Percentiles rank a stretch among this genome's conserved stretches.
Evolutionary conservation across 2,888 invertebrate species (phyloP).

Genomic region (Ptycholaimellus sp.): DNA sequence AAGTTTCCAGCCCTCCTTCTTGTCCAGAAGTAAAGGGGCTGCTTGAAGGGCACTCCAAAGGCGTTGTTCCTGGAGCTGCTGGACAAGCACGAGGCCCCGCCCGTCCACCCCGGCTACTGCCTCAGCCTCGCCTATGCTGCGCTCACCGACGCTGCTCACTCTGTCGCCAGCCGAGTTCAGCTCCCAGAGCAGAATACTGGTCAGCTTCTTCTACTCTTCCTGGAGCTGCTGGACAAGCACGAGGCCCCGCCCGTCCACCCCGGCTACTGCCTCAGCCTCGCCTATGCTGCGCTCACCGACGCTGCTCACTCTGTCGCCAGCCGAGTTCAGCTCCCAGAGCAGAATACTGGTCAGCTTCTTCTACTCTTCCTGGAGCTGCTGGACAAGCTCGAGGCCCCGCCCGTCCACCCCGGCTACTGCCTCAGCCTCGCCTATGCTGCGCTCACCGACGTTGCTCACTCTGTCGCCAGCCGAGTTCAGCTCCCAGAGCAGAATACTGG

Average conservation of each 20-base stretch:
- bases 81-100: conserved; percentile 75
- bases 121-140: conserved; percentile 83
- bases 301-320: too few species aligned
- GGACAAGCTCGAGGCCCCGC: conserved; percentile 75
- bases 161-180: too few species aligned
- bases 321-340: too few species aligned
- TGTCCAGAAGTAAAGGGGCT: too few species aligned
- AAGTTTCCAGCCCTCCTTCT: too few species aligned
- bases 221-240: conserved; percentile 81
- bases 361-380: conserved; percentile 88
- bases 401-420: conserved; percentile 85
- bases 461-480: too few species aligned
- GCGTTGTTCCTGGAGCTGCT: conserved; percentile 85
- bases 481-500: too few species aligned
- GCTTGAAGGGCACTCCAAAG: conserved; percentile 60
- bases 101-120: conserved; percentile 85
- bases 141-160: conserved; percentile 66
- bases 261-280: conserved; percentile 83
- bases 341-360: too few species aligned
- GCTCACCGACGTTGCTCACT: conserved; percentile 63
- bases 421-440: conserved; percentile 83
- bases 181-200: too few species aligned
- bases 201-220: too few species aligned
- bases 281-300: conserved; percentile 74
- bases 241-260: conserved; percentile 83